phyloP scores from a whole-genome alignment of 2,888 invertebrate species.

The Drosophila atripex region DNA sequence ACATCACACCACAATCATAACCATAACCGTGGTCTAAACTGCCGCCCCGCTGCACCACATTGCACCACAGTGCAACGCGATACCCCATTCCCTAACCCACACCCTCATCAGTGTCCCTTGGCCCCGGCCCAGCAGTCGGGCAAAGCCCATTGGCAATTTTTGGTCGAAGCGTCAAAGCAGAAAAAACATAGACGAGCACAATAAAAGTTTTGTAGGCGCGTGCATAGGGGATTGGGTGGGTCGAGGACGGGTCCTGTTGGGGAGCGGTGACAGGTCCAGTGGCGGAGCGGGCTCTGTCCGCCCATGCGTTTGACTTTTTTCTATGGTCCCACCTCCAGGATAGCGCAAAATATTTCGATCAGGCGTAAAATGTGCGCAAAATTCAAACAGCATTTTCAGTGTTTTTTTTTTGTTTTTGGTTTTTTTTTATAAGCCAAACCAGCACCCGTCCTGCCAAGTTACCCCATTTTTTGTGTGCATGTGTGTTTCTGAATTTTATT shows the following conservation, averaged over 20 bases:
- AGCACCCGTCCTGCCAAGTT: slow-evolving; percentile 23
- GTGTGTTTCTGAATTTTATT: slow-evolving; percentile 67
- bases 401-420: slow-evolving; percentile 38
- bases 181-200: slow-evolving; percentile 72
- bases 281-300: slow-evolving; percentile 25
- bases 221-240: slow-evolving; percentile 29
- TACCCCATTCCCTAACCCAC: not conserved
- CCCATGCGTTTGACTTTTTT: slow-evolving; percentile 59
- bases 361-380: slow-evolving; percentile 82
- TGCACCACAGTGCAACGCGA: slow-evolving; percentile 3
- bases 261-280: not conserved
- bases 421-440: slow-evolving; percentile 25
- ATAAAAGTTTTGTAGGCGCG: slow-evolving; percentile 69
- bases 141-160: slow-evolving; percentile 73
- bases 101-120: not conserved
- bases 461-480: slow-evolving; percentile 35
- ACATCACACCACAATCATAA: slow-evolving; percentile 66
- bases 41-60: slow-evolving; percentile 17
- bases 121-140: slow-evolving; percentile 1
- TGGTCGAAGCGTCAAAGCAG: slow-evolving; percentile 75
- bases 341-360: slow-evolving; percentile 80
- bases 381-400: slow-evolving; percentile 72
- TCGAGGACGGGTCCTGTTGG: slow-evolving; percentile 5
- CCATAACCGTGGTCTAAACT: slow-evolving; percentile 65
- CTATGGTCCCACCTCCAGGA: slow-evolving; percentile 45